A percentile compares a stretch with the other conserved stretches of the same genome.
phyloP scores from a whole-genome alignment of 1,140 invertebrate species.

The Zaprionus camerounensis region DNA sequence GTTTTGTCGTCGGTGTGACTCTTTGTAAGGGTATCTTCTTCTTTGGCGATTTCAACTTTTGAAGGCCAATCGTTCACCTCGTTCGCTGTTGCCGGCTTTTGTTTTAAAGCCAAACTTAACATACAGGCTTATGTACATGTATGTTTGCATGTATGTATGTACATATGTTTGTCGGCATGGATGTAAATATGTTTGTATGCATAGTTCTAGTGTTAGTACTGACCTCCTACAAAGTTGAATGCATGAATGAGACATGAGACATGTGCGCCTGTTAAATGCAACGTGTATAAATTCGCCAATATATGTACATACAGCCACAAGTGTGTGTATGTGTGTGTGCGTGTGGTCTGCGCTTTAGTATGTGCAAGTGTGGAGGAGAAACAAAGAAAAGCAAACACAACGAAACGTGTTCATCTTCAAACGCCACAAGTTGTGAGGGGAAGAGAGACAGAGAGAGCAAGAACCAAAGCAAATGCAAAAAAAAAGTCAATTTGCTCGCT shows the following conservation, averaged over 20 bases:
- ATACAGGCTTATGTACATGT: background rate
- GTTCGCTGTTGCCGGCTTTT: conserved; percentile 28
- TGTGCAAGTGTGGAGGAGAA: conserved; percentile 33
- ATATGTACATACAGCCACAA: conserved; percentile 48
- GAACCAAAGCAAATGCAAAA: conserved; percentile 23
- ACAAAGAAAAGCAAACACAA: conserved; percentile 65
- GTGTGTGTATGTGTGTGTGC: conserved; percentile 36
- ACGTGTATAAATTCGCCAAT: conserved; percentile 41
- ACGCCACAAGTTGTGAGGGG: conserved; percentile 43
- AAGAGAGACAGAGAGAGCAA: conserved; percentile 15
- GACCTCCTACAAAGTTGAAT: conserved; percentile 56
- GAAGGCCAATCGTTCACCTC: conserved; percentile 75
- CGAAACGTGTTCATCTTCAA: conserved; percentile 55
- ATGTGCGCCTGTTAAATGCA: conserved; percentile 70
- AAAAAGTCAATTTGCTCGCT: background rate
- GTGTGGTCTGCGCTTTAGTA: background rate
- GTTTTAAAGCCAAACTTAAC: conserved; percentile 17
- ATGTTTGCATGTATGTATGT: background rate
- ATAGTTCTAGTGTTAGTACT: conserved; percentile 22
- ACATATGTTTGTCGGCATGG: background rate
- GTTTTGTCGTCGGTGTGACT: conserved; percentile 28
- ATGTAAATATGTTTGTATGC: too few species aligned
- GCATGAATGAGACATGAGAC: conserved; percentile 13
- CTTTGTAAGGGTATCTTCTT: conserved; percentile 48
- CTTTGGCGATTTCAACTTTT: conserved; percentile 68